These are phyloP conservation scores for Danio jaintianensis DNA, from an alignment of 2,797 vertebrate genomes.

Conservation along the genomic window DNA sequence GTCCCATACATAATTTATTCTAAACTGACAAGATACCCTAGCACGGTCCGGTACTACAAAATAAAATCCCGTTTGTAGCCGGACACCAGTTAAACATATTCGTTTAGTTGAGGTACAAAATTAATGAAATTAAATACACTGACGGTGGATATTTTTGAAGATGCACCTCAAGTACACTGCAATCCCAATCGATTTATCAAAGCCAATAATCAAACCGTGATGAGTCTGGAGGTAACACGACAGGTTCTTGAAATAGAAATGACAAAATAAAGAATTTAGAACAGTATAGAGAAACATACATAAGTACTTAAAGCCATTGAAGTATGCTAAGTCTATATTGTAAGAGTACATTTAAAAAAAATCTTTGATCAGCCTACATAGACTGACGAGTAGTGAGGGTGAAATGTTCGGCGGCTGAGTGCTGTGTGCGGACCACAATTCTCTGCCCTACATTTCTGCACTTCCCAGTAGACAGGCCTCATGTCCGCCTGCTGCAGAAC, in stretches of 20 bases:
- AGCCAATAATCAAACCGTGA: background rate
- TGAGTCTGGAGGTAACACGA: background rate
- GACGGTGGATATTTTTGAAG: constrained; percentile 59
- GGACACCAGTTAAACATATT: constrained; percentile 79
- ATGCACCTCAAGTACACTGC: constrained; percentile 27
- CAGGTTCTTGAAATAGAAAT: background rate
- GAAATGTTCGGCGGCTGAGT: background rate
- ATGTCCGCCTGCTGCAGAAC: constrained; percentile 54
- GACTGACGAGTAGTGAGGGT: background rate
- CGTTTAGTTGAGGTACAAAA: constrained; percentile 80
- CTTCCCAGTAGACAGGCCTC: constrained; percentile 70
- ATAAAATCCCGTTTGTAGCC: constrained; percentile 70
- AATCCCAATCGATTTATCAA: constrained; percentile 4
- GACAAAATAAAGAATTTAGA: background rate
- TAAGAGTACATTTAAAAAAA: background rate
- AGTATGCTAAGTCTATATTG: background rate
- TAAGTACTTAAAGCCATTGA: background rate
- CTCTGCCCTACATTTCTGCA: constrained; percentile 74
- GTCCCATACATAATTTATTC: constrained; percentile 81
- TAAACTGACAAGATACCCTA: constrained; percentile 80
- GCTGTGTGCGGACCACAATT: constrained; percentile 39
- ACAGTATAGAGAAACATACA: background rate
- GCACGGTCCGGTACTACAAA: constrained; percentile 68
- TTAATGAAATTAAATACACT: constrained; percentile 78
- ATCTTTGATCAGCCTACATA: background rate